phyloP scores from a whole-genome alignment of 2,888 invertebrate species.

The Dryocosmus kuriphilus region DNA sequence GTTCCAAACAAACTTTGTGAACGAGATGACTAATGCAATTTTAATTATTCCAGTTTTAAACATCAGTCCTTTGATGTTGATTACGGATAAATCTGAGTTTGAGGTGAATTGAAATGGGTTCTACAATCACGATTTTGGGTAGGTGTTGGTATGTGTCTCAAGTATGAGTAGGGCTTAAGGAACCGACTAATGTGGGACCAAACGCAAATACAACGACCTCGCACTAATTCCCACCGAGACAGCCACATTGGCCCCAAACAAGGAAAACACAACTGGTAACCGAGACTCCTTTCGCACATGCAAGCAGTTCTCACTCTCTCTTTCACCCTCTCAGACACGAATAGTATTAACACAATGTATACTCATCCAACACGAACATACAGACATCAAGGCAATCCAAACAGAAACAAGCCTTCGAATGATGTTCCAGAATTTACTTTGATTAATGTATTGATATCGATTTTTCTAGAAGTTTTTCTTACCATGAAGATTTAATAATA shows the following conservation, averaged over 20 bases:
- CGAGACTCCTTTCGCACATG: slow-evolving; percentile 37
- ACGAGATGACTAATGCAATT: no score
- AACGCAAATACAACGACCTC: slow-evolving; percentile 43
- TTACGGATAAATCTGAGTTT: neutral
- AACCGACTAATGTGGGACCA: slow-evolving; percentile 44
- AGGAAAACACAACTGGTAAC: slow-evolving; percentile 44
- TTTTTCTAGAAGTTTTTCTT: no score
- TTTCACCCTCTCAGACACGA: slow-evolving; percentile 32
- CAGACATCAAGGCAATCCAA: neutral
- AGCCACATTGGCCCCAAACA: slow-evolving; percentile 45
- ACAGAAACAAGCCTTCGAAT: neutral
- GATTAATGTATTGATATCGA: neutral
- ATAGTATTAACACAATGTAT: slow-evolving; percentile 1
- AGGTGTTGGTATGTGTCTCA: slow-evolving; percentile 1
- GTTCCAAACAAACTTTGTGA: no score
- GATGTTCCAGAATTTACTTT: neutral
- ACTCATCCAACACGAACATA: neutral
- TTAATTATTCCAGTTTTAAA: neutral
- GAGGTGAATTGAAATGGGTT: neutral
- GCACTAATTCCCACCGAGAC: slow-evolving; percentile 52
- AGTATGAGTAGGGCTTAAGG: slow-evolving; percentile 36
- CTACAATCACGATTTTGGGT: neutral
- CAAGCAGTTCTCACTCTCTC: slow-evolving; percentile 26
- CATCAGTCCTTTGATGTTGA: neutral
- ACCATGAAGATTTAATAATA: no score